Evolutionary conservation across 2,113 vertebrate species (phyloP).

Genomic region (Crotalus helleri): DNA sequence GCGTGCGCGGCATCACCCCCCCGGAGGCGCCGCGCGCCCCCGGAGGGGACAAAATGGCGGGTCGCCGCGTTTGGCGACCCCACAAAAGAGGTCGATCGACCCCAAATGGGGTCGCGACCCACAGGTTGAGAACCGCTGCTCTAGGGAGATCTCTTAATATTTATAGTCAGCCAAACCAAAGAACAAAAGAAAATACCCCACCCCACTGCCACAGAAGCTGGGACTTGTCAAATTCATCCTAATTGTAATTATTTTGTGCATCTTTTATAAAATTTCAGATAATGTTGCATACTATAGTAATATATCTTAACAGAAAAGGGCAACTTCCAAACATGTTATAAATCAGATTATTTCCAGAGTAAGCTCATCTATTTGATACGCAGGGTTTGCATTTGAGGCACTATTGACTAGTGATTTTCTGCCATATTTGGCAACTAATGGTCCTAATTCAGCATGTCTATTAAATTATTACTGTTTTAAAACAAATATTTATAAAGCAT

Average conservation of each 20-base stretch:
- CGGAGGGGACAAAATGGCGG: no score
- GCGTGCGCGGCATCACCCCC: no score
- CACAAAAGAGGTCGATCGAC: no score
- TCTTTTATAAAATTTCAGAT: slow-evolving; percentile 4
- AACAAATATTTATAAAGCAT: background rate
- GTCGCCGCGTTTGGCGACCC: no score
- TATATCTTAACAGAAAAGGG: background rate
- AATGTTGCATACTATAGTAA: background rate
- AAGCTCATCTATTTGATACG: background rate
- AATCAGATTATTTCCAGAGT: background rate
- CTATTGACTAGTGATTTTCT: background rate
- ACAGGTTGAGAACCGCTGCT: no score
- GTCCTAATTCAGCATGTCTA: background rate
- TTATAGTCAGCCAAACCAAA: background rate
- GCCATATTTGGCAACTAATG: background rate
- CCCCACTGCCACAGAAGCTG: background rate
- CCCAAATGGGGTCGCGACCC: no score
- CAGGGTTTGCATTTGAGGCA: background rate
- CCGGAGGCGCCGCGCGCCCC: no score
- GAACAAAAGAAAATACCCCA: slow-evolving; percentile 3
- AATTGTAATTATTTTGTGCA: background rate
- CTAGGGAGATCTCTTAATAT: background rate
- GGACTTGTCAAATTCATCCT: slow-evolving; percentile 5
- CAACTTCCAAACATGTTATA: rapidly evolving
- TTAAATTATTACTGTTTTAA: background rate